phyloP scores from a whole-genome alignment of 2,888 invertebrate species.

The Timandra comae region DNA sequence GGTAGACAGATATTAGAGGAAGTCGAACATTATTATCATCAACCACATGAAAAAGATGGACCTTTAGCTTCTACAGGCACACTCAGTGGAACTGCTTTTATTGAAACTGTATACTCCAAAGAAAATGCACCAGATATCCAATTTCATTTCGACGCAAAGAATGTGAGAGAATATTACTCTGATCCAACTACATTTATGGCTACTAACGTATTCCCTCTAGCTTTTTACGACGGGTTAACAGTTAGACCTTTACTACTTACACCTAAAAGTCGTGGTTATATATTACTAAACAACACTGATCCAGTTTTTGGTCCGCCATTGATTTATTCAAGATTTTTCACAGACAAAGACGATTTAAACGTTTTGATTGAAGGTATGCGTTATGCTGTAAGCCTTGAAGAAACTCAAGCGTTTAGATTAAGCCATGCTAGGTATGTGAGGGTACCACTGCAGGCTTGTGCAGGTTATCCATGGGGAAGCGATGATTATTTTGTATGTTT shows the following conservation, averaged over 20 bases:
- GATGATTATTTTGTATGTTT: conserved; percentile 82
- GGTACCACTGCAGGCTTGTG: conserved; percentile 77
- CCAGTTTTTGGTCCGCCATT: conserved; percentile 83
- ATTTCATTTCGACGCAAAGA: conserved; percentile 78
- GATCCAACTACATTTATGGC: conserved; percentile 74
- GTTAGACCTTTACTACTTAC: conserved; percentile 78
- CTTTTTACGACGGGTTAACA: conserved; percentile 79
- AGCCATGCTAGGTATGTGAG: conserved; percentile 75
- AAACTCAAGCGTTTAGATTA: conserved; percentile 75
- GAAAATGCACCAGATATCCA: conserved; percentile 80
- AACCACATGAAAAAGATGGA: conserved; percentile 55
- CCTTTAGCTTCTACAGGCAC: conserved; percentile 75
- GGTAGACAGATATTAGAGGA: conserved; percentile 55
- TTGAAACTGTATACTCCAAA: conserved; percentile 69
- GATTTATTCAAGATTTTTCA: conserved; percentile 83
- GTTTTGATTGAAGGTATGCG: conserved; percentile 78
- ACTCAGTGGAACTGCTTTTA: conserved; percentile 77
- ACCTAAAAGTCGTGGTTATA: conserved; percentile 79
- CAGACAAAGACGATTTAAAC: conserved; percentile 78
- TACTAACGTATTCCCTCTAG: conserved; percentile 69
- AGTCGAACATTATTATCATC: conserved; percentile 56
- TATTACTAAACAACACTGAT: conserved; percentile 80
- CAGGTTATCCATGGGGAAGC: conserved; percentile 72
- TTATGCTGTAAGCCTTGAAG: conserved; percentile 75
- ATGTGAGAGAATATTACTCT: conserved; percentile 73